Percentiles rank a stretch among this genome's conserved stretches.
Conservation (phyloP, 2,113 vertebrate genomes). For the Alethe diademata region DNA sequence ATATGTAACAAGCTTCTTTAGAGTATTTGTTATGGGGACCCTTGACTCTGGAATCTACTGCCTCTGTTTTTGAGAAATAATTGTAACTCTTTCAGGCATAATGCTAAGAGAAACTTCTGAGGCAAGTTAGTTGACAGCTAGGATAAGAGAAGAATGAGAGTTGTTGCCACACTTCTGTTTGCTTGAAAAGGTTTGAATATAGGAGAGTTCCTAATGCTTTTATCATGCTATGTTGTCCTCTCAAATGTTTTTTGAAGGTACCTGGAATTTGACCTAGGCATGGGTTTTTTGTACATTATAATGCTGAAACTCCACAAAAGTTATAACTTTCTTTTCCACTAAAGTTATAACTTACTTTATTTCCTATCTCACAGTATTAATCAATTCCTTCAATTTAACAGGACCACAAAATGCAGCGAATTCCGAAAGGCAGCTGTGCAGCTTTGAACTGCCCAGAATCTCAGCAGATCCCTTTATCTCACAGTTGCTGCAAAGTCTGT, state of each 20-base stretch:
- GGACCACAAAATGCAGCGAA: conserved; percentile 88
- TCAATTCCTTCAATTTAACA: conserved; percentile 58
- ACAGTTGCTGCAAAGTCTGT: conserved; percentile 95
- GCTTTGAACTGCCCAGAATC: conserved; percentile 85
- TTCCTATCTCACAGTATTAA: neutral
- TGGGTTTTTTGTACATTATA: neutral
- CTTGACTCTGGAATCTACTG: neutral
- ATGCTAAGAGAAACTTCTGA: neutral
- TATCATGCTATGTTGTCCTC: neutral
- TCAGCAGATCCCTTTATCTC: conserved; percentile 86
- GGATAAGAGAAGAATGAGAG: neutral
- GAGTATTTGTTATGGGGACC: neutral
- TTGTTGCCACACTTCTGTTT: neutral
- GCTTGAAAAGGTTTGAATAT: neutral
- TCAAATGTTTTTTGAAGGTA: neutral
- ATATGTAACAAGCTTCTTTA: neutral
- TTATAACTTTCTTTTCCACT: neutral
- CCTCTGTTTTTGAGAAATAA: neutral
- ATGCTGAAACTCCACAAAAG: neutral
- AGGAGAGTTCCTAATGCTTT: neutral
- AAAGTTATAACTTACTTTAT: neutral
- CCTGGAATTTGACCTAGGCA: neutral
- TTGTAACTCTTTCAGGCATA: neutral
- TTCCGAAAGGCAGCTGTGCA: conserved; percentile 78
- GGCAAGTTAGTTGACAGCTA: neutral